phyloP scores from a whole-genome alignment of 2,797 vertebrate genomes.

The Moxostoma hubbsi region DNA sequence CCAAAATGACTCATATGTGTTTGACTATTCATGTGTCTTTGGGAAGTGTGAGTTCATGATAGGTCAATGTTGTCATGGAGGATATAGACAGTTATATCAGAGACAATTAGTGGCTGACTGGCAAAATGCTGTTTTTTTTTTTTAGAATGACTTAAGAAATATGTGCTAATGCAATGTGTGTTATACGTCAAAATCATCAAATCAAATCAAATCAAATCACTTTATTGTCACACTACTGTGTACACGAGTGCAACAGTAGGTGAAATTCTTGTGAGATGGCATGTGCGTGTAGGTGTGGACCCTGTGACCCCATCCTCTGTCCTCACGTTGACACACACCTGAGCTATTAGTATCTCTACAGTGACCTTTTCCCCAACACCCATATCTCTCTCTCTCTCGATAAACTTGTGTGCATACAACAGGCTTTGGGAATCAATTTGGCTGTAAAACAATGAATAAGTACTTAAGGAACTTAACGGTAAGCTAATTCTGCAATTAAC shows the following conservation, averaged over 20 bases:
- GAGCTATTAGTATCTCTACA: slow-evolving; percentile 33
- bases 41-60: slow-evolving; percentile 32
- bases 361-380: slow-evolving; percentile 49
- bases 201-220: too few relatives aligned
- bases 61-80: slow-evolving; percentile 20
- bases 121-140: background rate
- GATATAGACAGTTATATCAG: background rate
- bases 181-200: too few relatives aligned
- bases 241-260: too few relatives aligned
- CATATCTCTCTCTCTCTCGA: slow-evolving; percentile 47
- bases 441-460: slow-evolving; percentile 75
- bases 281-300: background rate
- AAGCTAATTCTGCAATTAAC: slow-evolving; percentile 77
- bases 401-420: slow-evolving; percentile 42
- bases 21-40: slow-evolving; percentile 39
- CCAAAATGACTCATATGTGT: slow-evolving; percentile 42
- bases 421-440: slow-evolving; percentile 55
- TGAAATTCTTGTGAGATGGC: background rate
- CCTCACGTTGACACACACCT: slow-evolving; percentile 61
- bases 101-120: background rate
- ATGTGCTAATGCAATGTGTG: background rate
- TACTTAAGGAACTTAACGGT: slow-evolving; percentile 71
- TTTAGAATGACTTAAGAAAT: slow-evolving; percentile 1
- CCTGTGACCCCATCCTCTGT: slow-evolving; percentile 16
- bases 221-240: too few relatives aligned